These are phyloP conservation scores for Cheiracanthium punctorium DNA, from an alignment of 2,888 invertebrate genomes.

Conservation along the genomic window DNA sequence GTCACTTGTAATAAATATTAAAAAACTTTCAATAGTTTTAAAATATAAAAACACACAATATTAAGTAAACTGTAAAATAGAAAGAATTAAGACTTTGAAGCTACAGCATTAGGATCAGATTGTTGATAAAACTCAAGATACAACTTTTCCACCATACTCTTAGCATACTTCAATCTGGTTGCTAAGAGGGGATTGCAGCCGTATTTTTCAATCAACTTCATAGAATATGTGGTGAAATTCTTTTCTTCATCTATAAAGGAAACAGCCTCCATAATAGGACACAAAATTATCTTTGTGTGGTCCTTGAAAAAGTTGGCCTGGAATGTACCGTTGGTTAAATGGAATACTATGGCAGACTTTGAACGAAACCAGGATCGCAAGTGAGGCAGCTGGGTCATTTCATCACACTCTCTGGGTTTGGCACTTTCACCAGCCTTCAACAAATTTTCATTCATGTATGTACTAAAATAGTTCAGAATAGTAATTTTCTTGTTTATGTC, in stretches of 20 bases:
- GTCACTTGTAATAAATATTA: too few species aligned
- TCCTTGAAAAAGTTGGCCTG: constrained; percentile 96
- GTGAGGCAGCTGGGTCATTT: constrained; percentile 93
- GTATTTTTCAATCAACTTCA: constrained; percentile 85
- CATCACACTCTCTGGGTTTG: constrained; percentile 86
- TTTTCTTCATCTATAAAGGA: constrained; percentile 95
- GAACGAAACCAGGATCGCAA: constrained; percentile 98
- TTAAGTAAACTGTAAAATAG: background rate
- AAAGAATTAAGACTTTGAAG: background rate
- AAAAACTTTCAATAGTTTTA: background rate
- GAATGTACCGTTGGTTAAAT: constrained; percentile 94
- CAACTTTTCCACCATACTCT: constrained; percentile 80
- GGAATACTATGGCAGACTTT: constrained; percentile 96
- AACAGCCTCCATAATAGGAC: constrained; percentile 97
- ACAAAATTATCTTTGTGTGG: constrained; percentile 97
- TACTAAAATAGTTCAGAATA: constrained; percentile 94
- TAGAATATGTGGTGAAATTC: constrained; percentile 93
- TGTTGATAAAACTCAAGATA: background rate
- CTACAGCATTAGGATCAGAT: background rate
- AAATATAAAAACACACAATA: background rate
- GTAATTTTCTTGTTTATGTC: constrained; percentile 95
- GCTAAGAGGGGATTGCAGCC: constrained; percentile 89
- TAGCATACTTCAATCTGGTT: constrained; percentile 88
- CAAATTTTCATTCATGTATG: constrained; percentile 85
- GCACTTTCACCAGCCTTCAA: constrained; percentile 74